Percentiles rank a stretch among this genome's conserved stretches.
phyloP scores from a whole-genome alignment of 2,797 vertebrate species.

The Mormyrops attenuatus region DNA sequence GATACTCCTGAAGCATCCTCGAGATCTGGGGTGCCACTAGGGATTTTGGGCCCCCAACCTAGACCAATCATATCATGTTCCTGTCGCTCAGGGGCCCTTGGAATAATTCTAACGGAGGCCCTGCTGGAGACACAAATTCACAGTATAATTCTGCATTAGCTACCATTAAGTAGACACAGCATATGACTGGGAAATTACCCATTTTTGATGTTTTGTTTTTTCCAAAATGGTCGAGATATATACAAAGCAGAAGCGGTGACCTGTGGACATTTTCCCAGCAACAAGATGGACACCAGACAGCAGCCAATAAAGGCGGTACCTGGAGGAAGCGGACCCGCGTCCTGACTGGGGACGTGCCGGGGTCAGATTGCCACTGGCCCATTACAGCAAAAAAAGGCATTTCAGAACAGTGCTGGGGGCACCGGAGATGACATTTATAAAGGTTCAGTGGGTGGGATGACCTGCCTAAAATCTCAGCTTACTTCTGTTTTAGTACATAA shows the following conservation, averaged over 20 bases:
- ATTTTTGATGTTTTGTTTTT: neutral
- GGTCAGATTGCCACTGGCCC: neutral
- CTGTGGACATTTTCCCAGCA: too few relatives aligned
- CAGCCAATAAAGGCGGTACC: neutral
- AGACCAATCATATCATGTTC: too few relatives aligned
- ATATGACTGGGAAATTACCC: neutral
- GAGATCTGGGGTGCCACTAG: neutral
- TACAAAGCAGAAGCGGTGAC: neutral
- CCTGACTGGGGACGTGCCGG: neutral
- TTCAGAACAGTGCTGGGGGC: neutral
- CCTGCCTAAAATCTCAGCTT: neutral
- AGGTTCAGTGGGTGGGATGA: neutral
- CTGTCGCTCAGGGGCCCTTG: too few relatives aligned
- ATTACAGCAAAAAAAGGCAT: neutral
- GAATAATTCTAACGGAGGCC: too few relatives aligned
- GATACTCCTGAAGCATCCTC: neutral
- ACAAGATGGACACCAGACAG: neutral
- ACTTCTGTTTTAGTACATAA: slow-evolving; percentile 2
- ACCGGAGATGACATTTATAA: neutral
- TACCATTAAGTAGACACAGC: neutral
- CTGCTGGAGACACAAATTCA: neutral
- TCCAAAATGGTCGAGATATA: neutral
- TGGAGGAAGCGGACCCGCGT: too few relatives aligned
- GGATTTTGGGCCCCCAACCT: too few relatives aligned
- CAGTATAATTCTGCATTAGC: neutral